These are phyloP conservation scores for Shargacucullia verbasci DNA, from an alignment of 2,888 invertebrate species.

Conservation along the genomic window DNA sequence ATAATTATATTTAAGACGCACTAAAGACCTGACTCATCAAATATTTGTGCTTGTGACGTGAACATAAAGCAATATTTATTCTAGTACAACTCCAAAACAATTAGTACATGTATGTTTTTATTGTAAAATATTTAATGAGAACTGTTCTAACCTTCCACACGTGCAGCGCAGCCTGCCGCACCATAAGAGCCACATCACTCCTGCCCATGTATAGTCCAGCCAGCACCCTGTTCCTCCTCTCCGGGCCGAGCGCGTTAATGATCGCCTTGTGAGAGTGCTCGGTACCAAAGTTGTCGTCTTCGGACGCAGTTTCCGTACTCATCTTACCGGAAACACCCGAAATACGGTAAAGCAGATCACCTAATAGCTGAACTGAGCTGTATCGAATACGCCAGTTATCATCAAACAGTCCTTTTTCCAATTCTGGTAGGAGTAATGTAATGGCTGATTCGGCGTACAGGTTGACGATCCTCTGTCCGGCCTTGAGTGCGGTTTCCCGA, in stretches of 20 bases:
- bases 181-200: slow-evolving; percentile 98
- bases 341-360: slow-evolving; percentile 98
- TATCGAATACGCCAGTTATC: slow-evolving; percentile 99
- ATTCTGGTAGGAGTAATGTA: slow-evolving; percentile 96
- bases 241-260: slow-evolving; percentile 95
- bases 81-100: too few species aligned
- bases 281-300: slow-evolving; percentile 99
- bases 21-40: too few species aligned
- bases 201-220: slow-evolving; percentile 99
- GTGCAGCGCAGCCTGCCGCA: slow-evolving; percentile 98
- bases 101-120: too few species aligned
- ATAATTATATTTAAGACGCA: too few species aligned
- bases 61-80: too few species aligned
- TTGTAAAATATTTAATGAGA: too few species aligned
- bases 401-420: slow-evolving; percentile 98
- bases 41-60: too few species aligned
- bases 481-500: slow-evolving; percentile 98
- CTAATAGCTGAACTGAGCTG: slow-evolving; percentile 98
- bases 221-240: slow-evolving; percentile 96
- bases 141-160: slow-evolving; percentile 97
- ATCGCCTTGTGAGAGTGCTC: slow-evolving; percentile 98
- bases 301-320: slow-evolving; percentile 99
- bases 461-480: slow-evolving; percentile 98
- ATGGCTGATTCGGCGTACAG: slow-evolving; percentile 99
- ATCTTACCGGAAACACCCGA: slow-evolving; percentile 99